Evolutionary conservation across 1,140 invertebrate genomes (phyloP).

Genomic region (Alviniconcha marisindica): DNA sequence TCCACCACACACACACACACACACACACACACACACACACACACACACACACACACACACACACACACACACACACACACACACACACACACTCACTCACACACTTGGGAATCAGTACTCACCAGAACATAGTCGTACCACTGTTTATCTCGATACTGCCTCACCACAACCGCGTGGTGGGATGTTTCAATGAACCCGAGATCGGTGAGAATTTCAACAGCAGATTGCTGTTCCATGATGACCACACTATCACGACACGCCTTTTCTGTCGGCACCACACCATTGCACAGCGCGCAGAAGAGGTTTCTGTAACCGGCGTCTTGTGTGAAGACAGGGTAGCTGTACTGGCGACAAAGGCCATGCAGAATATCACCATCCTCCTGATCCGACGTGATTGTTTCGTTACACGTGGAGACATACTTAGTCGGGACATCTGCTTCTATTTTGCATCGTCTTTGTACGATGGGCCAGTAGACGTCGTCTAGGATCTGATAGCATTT

Average conservation of each 20-base stretch:
- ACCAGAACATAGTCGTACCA: neutral
- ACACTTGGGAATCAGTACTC: neutral
- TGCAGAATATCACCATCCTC: neutral
- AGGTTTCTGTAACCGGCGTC: neutral
- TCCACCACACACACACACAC: too few relatives aligned
- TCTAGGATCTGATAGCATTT: too few relatives aligned
- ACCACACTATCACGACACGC: neutral
- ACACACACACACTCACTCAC: neutral
- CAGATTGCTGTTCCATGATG: too few relatives aligned
- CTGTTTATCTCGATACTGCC: neutral
- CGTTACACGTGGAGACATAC: neutral
- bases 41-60: too few relatives aligned
- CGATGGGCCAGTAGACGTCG: neutral
- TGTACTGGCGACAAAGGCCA: slow-evolving; percentile 7
- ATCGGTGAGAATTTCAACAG: too few relatives aligned
- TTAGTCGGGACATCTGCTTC: neutral
- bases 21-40: too few relatives aligned
- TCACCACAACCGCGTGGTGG: neutral
- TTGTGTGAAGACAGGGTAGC: neutral
- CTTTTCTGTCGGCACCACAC: neutral
- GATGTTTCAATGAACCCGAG: neutral
- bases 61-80: too few relatives aligned
- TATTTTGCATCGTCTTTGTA: neutral
- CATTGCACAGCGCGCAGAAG: slow-evolving; percentile 26
- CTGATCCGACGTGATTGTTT: neutral